phyloP scores from a whole-genome alignment of 2,888 invertebrate species.

The Drosophila mulleri region DNA sequence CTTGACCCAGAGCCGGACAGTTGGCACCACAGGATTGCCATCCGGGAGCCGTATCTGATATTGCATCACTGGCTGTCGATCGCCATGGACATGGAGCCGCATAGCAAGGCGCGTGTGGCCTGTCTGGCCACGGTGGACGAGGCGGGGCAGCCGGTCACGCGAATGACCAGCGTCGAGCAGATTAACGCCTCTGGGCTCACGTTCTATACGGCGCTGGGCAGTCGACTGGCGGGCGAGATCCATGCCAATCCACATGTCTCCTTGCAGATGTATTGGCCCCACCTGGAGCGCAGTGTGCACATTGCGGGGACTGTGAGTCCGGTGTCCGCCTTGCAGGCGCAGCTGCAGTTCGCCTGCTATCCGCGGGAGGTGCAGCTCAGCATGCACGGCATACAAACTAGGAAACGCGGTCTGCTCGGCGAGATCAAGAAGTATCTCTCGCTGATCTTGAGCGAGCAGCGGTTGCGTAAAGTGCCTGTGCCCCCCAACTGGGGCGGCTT shows the following conservation, averaged over 20 bases:
- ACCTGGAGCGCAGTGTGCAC: conserved; percentile 91
- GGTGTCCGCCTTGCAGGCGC: conserved; percentile 90
- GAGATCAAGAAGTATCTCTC: conserved; percentile 12
- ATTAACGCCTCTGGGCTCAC: conserved; percentile 94
- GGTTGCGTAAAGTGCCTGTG: conserved; percentile 85
- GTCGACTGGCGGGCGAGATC: conserved; percentile 95
- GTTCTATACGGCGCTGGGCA: conserved; percentile 96
- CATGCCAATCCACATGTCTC: conserved; percentile 93
- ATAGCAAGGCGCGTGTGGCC: conserved; percentile 95
- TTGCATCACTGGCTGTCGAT: conserved; percentile 94
- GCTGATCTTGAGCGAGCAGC: conserved; percentile 84
- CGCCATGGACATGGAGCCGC: conserved; percentile 88
- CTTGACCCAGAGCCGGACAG: conserved; percentile 85
- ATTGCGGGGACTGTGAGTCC: conserved; percentile 93
- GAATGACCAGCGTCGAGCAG: conserved; percentile 95
- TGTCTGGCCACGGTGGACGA: conserved; percentile 94
- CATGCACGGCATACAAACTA: conserved; percentile 28
- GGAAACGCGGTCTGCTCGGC: not conserved
- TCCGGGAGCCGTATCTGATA: conserved; percentile 92
- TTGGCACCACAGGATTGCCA: conserved; percentile 88
- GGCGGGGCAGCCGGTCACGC: conserved; percentile 92
- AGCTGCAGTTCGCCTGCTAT: conserved; percentile 92
- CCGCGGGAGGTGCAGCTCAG: conserved; percentile 92
- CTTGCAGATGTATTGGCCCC: conserved; percentile 96
- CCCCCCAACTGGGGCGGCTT: conserved; percentile 97